Percentiles rank a stretch among this genome's conserved stretches.
Conservation (phyloP, 2,888 invertebrate genomes). For the Clostera curtula region DNA sequence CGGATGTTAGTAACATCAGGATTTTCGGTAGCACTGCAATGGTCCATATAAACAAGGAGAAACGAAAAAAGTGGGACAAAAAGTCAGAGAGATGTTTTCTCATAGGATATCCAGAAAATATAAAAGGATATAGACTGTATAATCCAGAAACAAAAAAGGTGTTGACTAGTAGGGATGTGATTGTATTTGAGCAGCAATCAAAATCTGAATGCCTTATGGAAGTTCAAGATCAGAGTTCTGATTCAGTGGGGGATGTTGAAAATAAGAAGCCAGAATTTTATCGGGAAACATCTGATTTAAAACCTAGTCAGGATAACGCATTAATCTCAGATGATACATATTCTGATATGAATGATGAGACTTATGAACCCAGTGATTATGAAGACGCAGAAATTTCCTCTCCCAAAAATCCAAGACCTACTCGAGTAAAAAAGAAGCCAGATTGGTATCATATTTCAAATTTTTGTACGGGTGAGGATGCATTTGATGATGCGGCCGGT, state of each 20-base stretch:
- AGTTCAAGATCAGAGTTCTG: background rate
- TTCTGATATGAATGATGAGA: constrained; percentile 2
- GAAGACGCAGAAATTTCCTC: background rate
- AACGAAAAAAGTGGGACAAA: constrained; percentile 8
- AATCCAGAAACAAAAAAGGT: constrained; percentile 5
- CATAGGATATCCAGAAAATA: too few species aligned
- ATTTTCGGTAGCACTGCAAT: too few species aligned
- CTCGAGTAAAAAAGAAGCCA: background rate
- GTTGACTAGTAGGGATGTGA: constrained; percentile 9
- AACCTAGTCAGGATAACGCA: background rate
- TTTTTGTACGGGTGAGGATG: background rate
- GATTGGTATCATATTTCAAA: constrained; percentile 1
- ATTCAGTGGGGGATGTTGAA: background rate
- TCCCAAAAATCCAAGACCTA: background rate
- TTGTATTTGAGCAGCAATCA: too few species aligned
- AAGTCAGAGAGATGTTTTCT: constrained; percentile 7
- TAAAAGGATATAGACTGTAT: too few species aligned
- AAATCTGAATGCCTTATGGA: background rate
- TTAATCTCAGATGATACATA: background rate
- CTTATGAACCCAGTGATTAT: background rate
- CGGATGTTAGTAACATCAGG: constrained; percentile 8
- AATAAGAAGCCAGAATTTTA: background rate
- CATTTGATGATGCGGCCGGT: background rate
- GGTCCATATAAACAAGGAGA: constrained; percentile 7
- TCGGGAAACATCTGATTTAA: background rate